Conservation (phyloP, 2,888 invertebrate genomes). For the Periphyllus acericola region DNA sequence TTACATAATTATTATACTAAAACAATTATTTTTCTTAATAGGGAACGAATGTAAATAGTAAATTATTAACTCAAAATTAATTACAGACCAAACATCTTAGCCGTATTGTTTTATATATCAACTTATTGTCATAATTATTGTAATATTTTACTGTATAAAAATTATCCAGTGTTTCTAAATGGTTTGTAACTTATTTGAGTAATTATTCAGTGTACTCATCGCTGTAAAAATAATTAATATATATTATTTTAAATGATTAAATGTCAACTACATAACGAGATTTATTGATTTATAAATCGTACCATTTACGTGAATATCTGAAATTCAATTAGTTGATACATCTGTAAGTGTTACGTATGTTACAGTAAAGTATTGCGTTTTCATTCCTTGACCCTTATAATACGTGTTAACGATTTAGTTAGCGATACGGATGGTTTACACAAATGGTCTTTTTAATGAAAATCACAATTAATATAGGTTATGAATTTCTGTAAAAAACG, state of each 20-base stretch:
- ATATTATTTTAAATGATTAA: conserved; percentile 6
- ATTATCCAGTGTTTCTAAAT: not conserved
- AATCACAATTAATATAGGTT: not conserved
- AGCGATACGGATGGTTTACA: not conserved
- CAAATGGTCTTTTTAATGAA: not conserved
- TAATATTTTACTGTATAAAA: not conserved
- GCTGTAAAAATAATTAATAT: not conserved
- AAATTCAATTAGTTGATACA: not conserved
- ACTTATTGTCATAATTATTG: not conserved
- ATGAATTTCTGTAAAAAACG: too few relatives aligned
- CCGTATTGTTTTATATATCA: not conserved
- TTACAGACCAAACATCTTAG: not conserved
- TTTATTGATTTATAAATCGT: not conserved
- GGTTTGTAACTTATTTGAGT: conserved; percentile 10
- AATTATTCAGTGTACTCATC: not conserved
- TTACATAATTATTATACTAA: not conserved
- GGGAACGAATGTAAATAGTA: not conserved
- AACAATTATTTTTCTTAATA: not conserved
- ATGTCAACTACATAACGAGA: not conserved
- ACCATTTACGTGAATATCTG: not conserved
- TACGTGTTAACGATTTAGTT: not conserved
- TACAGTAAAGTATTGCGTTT: conserved; percentile 7
- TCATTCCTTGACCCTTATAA: not conserved
- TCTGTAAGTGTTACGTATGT: not conserved
- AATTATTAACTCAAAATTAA: not conserved